These are phyloP conservation scores for Disparrhopalites patrizii DNA, from an alignment of 2,888 invertebrate genomes.

Conservation along the genomic window DNA sequence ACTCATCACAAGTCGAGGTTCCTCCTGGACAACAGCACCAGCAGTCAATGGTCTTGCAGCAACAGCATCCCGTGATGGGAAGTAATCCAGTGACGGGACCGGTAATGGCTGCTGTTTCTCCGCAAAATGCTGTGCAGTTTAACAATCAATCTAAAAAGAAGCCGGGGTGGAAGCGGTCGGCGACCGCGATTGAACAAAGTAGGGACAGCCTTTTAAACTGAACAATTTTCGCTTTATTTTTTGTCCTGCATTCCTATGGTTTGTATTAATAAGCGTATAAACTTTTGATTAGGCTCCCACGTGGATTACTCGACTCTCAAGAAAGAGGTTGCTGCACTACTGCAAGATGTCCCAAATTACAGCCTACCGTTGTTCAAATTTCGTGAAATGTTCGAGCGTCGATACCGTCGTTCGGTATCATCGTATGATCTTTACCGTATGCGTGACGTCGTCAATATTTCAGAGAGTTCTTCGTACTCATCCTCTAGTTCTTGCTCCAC, in stretches of 20 bases:
- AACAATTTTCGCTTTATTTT: too few relatives aligned
- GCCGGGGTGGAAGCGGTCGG: conserved; percentile 13
- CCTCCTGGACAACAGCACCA: conserved; percentile 19
- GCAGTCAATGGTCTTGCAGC: background rate
- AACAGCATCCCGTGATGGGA: conserved; percentile 3
- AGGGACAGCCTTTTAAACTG: background rate
- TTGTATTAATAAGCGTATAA: background rate
- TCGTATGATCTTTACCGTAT: conserved; percentile 60
- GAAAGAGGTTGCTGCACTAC: conserved; percentile 63
- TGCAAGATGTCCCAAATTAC: conserved; percentile 70
- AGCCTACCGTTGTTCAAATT: conserved; percentile 74
- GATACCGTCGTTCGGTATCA: conserved; percentile 66
- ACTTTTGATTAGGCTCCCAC: conserved; percentile 10
- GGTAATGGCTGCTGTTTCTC: conserved; percentile 10
- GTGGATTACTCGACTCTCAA: conserved; percentile 39
- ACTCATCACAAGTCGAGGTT: conserved; percentile 49
- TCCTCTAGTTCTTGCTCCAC: conserved; percentile 20
- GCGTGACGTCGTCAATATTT: conserved; percentile 63
- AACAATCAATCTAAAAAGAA: conserved; percentile 10
- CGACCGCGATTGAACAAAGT: conserved; percentile 18
- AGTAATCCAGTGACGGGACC: background rate
- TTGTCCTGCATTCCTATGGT: background rate
- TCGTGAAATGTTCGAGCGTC: conserved; percentile 75
- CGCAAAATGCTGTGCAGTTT: background rate
- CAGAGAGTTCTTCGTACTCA: conserved; percentile 26